Conservation (phyloP, 2,113 vertebrate genomes). For the Gadus macrocephalus region DNA sequence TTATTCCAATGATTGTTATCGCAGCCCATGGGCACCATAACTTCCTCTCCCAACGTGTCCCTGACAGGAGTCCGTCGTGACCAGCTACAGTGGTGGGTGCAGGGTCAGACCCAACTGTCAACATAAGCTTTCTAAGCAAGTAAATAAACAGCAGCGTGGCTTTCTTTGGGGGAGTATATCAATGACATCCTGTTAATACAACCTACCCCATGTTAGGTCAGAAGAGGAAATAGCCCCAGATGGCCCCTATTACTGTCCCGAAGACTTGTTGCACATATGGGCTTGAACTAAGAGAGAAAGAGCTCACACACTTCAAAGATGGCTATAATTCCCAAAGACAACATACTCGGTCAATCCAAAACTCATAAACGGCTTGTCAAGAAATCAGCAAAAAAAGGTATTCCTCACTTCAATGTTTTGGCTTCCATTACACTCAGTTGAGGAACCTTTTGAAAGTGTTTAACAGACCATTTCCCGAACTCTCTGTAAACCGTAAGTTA, state of each 20-base stretch:
- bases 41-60: no score
- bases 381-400: no score
- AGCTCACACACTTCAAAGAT: constrained; percentile 8
- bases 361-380: neutral
- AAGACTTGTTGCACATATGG: constrained; percentile 36
- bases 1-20: no score
- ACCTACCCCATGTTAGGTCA: constrained; percentile 25
- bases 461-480: constrained; percentile 38
- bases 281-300: constrained; percentile 21
- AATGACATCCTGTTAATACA: constrained; percentile 43
- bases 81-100: neutral
- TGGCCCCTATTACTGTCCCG: constrained; percentile 55
- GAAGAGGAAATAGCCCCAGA: constrained; percentile 56
- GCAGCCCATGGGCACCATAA: no score
- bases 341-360: constrained; percentile 4
- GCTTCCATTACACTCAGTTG: neutral
- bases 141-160: constrained; percentile 16
- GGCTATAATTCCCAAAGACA: constrained; percentile 9
- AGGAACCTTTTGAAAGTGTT: constrained; percentile 37
- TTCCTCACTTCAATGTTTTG: no score
- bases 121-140: neutral
- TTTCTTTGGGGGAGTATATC: constrained; percentile 33
- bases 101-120: constrained; percentile 8
- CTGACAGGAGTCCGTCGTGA: neutral
- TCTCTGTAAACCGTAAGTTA: constrained; percentile 31